Base-by-base conservation (phyloP, 2,888 invertebrate species). In the Drepanosiphum platanoidis region DNA sequence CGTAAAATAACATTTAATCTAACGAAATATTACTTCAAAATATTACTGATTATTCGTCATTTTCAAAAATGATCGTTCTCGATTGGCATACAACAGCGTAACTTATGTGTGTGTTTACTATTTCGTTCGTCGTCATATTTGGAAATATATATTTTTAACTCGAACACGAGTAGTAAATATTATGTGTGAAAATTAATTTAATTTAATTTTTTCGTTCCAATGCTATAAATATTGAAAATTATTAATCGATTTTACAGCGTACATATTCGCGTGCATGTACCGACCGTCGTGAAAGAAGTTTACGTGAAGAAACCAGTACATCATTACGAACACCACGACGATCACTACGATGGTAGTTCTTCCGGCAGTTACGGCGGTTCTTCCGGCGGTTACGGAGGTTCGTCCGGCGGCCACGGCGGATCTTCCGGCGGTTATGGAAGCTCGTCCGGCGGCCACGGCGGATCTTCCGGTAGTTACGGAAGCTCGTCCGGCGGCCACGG, bases 181-280 rank as follows among this genome's bases (percentile, higher is more conserved):
- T n/a, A n/a, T n/a, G n/a, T n/a, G n/a, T n/a, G n/a, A n/a, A n/a
- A n/a, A n/a, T n/a, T n/a, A n/a, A n/a, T n/a, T n/a, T n/a, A n/a
- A n/a, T n/a, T n/a, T n/a, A n/a, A n/a, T n/a, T n/a, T n/a, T n/a
- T n/a, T n/a, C n/a, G n/a, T n/a, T n/a, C n/a, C n/a, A n/a, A n/a
- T n/a, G n/a, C n/a, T n/a, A n/a, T n/a, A n/a, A n/a, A n/a, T n/a
- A n/a, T n/a, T n/a, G n/a, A n/a, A n/a, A n/a, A n/a, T n/a, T n/a
- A n/a, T n/a, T n/a, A n/a, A n/a, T n/a, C n/a, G n/a, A n/a, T n/a
- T 46, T 84, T 84, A 13, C 36, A 84, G 84, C 15, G 84, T 84
- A 75, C 84, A 84, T 30, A 84, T 84, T 36, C 84, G 84, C 18
- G 75, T 84, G 13, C 84, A 77, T 52, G 74, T 84, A 30, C 84